Base-by-base conservation (phyloP, 2,888 invertebrate species). In the Drepanosiphum platanoidis region DNA sequence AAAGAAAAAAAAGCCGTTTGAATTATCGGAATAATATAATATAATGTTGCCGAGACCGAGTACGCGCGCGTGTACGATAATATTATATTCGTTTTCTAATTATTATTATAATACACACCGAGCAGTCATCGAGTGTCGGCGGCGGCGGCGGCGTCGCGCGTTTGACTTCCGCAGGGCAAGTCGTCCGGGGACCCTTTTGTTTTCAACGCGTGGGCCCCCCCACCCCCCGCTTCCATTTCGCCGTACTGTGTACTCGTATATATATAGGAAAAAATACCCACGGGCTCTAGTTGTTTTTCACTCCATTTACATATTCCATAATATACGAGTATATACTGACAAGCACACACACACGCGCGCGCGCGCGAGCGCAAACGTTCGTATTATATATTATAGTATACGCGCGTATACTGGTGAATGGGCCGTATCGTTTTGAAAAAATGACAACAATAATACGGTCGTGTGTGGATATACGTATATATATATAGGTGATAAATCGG, bases 401-500 rank as follows among this genome's bases (percentile, higher is more conserved):
- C n/a, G n/a, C n/a, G n/a, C n/a, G n/a, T n/a, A n/a, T n/a, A n/a
- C n/a, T n/a, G n/a, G 30, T 83, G 75, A 66, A 75, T 77, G 42
- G 66, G 66, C 52, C 34, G 52, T 64, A 83, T 66, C 68, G 36
- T 75, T 84, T 75, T 64, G 72, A 68, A 83, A 71, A 75, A 75
- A 84, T 75, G 61, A 84, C 84, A 58, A 84, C 52, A 77, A 75
- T 66, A 74, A 82, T 46, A 75, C 27, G 22, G 18, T 34, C 36
- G n/a, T 18, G n/a, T 18, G 39, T 27, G 36, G 64, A 36, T 75
- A 72, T 72, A 71, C n/a, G 42, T 39, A 68, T 71, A 34, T 66
- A 68, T 52, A 32, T 64, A 84, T 84, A 84, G 68, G 75, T 77
- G 84, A 84, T 75, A 84, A 84, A 84, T 84, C 84, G 84, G 84